Conservation (phyloP, 2,888 invertebrate species). For the Synanthedon formicaeformis region DNA sequence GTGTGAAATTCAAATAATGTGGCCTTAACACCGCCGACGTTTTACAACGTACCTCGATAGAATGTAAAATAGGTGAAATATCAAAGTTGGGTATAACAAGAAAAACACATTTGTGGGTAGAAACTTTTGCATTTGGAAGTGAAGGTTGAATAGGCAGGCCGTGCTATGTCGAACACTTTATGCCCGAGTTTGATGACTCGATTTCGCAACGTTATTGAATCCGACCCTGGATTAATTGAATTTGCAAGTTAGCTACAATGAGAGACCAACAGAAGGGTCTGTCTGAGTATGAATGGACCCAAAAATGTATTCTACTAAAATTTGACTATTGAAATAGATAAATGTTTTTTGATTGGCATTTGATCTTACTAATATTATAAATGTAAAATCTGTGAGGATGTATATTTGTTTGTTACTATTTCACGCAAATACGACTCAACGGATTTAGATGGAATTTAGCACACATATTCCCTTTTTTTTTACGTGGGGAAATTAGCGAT, state of each 20-base stretch:
- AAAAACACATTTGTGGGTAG: constrained; percentile 47
- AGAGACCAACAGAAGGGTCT: background rate
- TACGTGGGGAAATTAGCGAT: no score
- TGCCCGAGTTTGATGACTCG: background rate
- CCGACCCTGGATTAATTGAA: constrained; percentile 37
- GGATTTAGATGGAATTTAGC: no score
- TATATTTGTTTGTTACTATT: no score
- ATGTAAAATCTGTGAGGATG: no score
- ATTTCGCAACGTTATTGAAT: constrained; percentile 8
- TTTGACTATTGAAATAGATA: background rate
- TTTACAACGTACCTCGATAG: constrained; percentile 26
- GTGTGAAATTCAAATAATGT: background rate
- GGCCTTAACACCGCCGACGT: constrained; percentile 5
- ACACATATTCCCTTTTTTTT: no score
- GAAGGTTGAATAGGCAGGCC: constrained; percentile 19
- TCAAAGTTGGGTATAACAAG: constrained; percentile 37
- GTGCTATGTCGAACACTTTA: constrained; percentile 14
- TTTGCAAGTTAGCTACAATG: constrained; percentile 23
- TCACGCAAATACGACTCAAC: no score
- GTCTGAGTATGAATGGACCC: background rate
- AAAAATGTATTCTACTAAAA: background rate
- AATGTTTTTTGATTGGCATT: no score
- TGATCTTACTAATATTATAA: no score
- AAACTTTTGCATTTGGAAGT: constrained; percentile 28
- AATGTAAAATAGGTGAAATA: constrained; percentile 48